These are phyloP conservation scores for Irena cyanogastra DNA, from an alignment of 2,113 vertebrate species.

Conservation along the genomic window DNA sequence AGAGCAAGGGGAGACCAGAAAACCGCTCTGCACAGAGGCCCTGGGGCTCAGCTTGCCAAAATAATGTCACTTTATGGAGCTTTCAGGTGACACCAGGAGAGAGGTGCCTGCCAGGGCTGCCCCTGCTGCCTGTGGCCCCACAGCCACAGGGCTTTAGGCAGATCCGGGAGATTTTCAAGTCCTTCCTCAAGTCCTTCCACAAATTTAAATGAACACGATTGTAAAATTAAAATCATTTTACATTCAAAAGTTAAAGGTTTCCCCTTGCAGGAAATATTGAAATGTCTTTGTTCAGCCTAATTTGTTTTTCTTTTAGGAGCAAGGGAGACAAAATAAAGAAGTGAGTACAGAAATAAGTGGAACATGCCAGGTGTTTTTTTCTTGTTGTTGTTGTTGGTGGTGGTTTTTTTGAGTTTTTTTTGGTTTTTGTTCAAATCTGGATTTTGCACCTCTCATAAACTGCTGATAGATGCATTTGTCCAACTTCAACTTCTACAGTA, in stretches of 20 bases:
- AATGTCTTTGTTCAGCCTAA: not conserved
- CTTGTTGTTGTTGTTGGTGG: no score
- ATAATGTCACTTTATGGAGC: not conserved
- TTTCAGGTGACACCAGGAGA: not conserved
- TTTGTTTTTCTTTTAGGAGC: not conserved
- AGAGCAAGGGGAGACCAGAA: not conserved
- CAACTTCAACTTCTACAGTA: not conserved
- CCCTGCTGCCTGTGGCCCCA: not conserved
- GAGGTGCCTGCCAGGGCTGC: not conserved
- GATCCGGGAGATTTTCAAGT: not conserved
- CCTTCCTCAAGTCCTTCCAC: not conserved
- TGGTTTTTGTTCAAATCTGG: not conserved
- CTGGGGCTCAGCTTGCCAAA: not conserved
- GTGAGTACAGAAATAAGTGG: not conserved
- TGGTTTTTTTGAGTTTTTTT: no score
- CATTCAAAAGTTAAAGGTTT: not conserved
- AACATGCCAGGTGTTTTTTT: fast-evolving
- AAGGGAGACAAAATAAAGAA: not conserved
- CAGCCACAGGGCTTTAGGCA: not conserved
- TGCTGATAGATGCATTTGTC: not conserved
- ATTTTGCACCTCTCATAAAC: not conserved
- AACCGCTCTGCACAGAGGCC: not conserved
- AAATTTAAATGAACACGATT: not conserved
- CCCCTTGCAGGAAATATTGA: not conserved
- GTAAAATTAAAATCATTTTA: not conserved